Evolutionary conservation across 2,888 invertebrate species (phyloP), one percentile per base, ranked within the genome.

Genomic region (Scaptodrosophila latifasciaeformis): DNA sequence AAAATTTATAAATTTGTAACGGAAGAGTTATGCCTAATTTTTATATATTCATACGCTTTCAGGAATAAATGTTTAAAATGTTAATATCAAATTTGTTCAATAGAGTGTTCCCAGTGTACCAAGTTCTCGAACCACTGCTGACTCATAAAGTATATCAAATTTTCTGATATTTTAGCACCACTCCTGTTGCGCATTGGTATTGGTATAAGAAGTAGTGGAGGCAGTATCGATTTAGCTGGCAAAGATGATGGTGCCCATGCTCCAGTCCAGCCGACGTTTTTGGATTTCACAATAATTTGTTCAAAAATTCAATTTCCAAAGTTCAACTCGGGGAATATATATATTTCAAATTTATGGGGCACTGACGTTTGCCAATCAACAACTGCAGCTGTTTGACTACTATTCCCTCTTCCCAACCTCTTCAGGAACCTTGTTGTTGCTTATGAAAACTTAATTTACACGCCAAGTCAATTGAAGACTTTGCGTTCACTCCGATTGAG

Each of bases 121-220:
- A n/a, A n/a, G n/a, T n/a, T n/a, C n/a, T n/a, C n/a, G n/a, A n/a
- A n/a, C n/a, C n/a, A n/a, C n/a, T n/a, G n/a, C 54, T 57, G 70
- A 76, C 54, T 79, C 72, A 75, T 75, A 80, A 75, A 75, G 54
- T 67, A 75, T 65, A 71, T 80, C 81, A 76, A 64, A 27, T 51
- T 52, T 50, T 30, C 59, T 53, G 78, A 75, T 77, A 80, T 60
- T 54, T 27, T 12, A 7, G 24, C 13, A 15, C 43, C 24, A 4
- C 43, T 15, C 54, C 59, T 44, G n/a, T n/a, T n/a, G n/a, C n/a
- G n/a, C n/a, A n/a, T n/a, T n/a, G n/a, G n/a, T n/a, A n/a, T n/a
- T n/a, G n/a, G n/a, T n/a, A n/a, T n/a, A n/a, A n/a, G n/a, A n/a
- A n/a, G 13, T 18, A 39, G 39, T 27, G 27, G 27, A 13, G 10